These are phyloP conservation scores for Notarius lentiginosus DNA, from an alignment of 2,113 vertebrate genomes.

Conservation along the genomic window DNA sequence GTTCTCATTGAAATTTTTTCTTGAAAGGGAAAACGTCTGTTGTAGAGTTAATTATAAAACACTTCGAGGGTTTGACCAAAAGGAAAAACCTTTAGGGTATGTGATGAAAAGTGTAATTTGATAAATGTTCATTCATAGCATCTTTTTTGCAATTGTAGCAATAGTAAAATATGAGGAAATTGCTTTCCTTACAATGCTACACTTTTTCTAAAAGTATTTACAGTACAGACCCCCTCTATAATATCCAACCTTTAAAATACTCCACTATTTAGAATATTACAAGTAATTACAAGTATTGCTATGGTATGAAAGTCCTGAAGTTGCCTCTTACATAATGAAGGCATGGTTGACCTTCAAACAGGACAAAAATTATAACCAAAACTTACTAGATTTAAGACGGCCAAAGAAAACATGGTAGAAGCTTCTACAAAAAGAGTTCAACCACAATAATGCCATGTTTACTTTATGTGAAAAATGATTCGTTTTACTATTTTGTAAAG, in stretches of 20 bases:
- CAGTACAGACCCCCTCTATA: neutral
- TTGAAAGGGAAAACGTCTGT: neutral
- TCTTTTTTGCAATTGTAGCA: neutral
- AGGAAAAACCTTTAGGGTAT: neutral
- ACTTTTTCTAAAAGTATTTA: neutral
- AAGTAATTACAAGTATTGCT: neutral
- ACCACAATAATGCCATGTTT: neutral
- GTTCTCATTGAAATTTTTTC: too few species aligned
- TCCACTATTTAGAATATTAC: neutral
- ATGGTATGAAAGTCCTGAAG: constrained; percentile 24
- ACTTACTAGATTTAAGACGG: constrained; percentile 5
- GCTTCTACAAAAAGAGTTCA: neutral
- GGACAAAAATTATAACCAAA: neutral
- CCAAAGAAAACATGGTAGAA: neutral
- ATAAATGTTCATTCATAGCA: neutral
- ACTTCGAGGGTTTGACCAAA: neutral
- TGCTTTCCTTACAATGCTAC: neutral
- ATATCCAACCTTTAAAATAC: neutral
- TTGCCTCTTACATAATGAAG: constrained; percentile 18
- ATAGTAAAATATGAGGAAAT: neutral
- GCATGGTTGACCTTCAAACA: constrained; percentile 3
- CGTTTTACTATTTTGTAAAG: neutral
- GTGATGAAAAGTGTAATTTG: neutral
- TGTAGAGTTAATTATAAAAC: neutral
- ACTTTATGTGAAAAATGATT: neutral